Evolutionary conservation across 2,888 invertebrate genomes (phyloP).

Genomic region (Leptinotarsa peninsularis): DNA sequence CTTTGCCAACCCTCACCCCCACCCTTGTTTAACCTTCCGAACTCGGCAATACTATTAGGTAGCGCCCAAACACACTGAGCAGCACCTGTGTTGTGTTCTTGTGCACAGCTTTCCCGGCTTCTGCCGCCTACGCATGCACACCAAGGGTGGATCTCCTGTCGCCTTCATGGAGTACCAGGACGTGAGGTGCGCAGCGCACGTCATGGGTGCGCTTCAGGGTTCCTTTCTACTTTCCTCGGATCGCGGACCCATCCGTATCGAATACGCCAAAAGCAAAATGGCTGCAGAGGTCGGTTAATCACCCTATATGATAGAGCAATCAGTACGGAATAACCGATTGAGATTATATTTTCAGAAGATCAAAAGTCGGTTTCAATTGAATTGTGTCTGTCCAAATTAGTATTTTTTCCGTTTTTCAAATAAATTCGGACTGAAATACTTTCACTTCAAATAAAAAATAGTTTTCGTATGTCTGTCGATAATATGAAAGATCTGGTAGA

Average conservation of each 20-base stretch:
- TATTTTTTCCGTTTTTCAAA: no score
- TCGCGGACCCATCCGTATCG: slow-evolving; percentile 97
- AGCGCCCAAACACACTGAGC: slow-evolving; percentile 58
- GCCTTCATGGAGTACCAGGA: slow-evolving; percentile 98
- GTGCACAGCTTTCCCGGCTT: slow-evolving; percentile 96
- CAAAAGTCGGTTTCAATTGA: neutral
- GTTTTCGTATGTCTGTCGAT: no score
- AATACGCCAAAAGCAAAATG: slow-evolving; percentile 99
- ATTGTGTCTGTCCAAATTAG: neutral
- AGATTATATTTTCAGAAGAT: neutral
- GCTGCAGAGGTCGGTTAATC: slow-evolving; percentile 72
- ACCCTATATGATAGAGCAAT: neutral
- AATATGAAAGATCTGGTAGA: no score
- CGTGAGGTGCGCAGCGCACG: slow-evolving; percentile 90
- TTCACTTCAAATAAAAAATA: no score
- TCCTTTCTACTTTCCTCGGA: slow-evolving; percentile 95
- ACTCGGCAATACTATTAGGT: slow-evolving; percentile 47
- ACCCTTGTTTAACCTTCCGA: neutral
- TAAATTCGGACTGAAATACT: no score
- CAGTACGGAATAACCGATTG: slow-evolving; percentile 6
- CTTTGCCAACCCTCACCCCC: neutral
- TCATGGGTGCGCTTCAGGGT: slow-evolving; percentile 94
- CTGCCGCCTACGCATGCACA: slow-evolving; percentile 96
- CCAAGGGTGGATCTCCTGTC: slow-evolving; percentile 90
- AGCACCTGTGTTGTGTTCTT: slow-evolving; percentile 65